Evolutionary conservation across 2,888 invertebrate genomes (phyloP), one percentile per base, ranked within the genome.

Genomic region (Trichacis sp.): DNA sequence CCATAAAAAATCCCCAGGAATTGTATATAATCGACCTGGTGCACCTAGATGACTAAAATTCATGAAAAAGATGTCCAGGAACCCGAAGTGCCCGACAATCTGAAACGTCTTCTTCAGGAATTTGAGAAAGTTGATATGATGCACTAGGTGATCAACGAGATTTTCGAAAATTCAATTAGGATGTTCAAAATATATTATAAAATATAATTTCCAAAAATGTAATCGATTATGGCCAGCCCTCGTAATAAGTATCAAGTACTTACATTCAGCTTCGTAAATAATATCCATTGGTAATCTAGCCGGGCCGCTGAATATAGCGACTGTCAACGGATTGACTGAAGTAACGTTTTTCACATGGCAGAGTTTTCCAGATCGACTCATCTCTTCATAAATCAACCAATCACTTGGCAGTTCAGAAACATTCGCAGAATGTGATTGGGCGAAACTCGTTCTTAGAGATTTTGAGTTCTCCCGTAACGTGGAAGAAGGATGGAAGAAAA

Each of bases 361-460:
- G 52, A 89, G 86, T 14, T 89, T 86, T 0, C 91, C 89, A 0
- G 89, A 87, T 43, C 92, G 89, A 0, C 91, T 91, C 84, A 96
- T 92, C 83, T 96, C 96, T 77, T 95, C 95, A 77, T 91, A 97
- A 9, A 94, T 87, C 12, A 96, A 85, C 96, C 96, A 97, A 75
- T 95, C 92, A 9, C 91, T 89, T 0, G 92, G 91, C 49, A 93
- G 79, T 40, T 78, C 77, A 43, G 83, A 79, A 1, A 88, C 84
- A 36, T 83, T 81, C 43, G 82, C 77, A 1, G 82, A 77, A 62
- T 85, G 85, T 4, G 80, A 70, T 69, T 82, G 80, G 0, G 80
- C 78, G 4, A 82, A 76, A 18, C 77, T 78, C 12, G 75, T 74
- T 58, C 77, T 76, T 0, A 79, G 71, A 14, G 81, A 78, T 36